Evolutionary conservation across 2,888 invertebrate genomes (phyloP).

Genomic region (Drosophila tanythrix): DNA sequence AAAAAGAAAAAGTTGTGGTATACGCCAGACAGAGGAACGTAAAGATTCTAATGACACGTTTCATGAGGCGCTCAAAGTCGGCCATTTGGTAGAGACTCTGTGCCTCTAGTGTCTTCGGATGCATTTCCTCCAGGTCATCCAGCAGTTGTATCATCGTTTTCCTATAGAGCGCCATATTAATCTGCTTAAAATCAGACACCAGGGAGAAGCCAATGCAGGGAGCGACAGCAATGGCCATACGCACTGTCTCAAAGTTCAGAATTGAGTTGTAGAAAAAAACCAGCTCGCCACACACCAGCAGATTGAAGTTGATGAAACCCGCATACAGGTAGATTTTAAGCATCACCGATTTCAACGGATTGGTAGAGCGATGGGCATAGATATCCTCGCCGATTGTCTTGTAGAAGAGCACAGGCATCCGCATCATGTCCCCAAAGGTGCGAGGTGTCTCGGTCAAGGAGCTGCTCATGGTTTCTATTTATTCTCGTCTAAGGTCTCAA

Average conservation of each 20-base stretch:
- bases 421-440: slow-evolving; percentile 66
- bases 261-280: slow-evolving; percentile 71
- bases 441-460: slow-evolving; percentile 18
- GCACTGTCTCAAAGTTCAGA: slow-evolving; percentile 66
- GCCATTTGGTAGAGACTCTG: slow-evolving; percentile 63
- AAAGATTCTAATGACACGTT: slow-evolving; percentile 72
- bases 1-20: slow-evolving; percentile 70
- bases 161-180: slow-evolving; percentile 64
- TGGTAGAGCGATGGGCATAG: slow-evolving; percentile 66
- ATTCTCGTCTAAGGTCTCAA: not conserved
- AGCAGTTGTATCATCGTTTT: slow-evolving; percentile 63
- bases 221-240: slow-evolving; percentile 78
- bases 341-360: slow-evolving; percentile 33
- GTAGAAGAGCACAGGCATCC: slow-evolving; percentile 70
- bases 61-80: slow-evolving; percentile 61
- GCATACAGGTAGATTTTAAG: slow-evolving; percentile 61
- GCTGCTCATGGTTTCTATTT: slow-evolving; percentile 36
- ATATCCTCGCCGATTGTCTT: slow-evolving; percentile 76
- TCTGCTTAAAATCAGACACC: slow-evolving; percentile 77
- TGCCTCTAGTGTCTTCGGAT: slow-evolving; percentile 62
- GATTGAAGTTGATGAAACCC: slow-evolving; percentile 74
- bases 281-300: slow-evolving; percentile 71
- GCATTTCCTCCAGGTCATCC: slow-evolving; percentile 74
- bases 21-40: slow-evolving; percentile 75
- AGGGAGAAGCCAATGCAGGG: slow-evolving; percentile 80